Conservation (phyloP, 2,888 invertebrate genomes). For the Mythimna pallens region DNA sequence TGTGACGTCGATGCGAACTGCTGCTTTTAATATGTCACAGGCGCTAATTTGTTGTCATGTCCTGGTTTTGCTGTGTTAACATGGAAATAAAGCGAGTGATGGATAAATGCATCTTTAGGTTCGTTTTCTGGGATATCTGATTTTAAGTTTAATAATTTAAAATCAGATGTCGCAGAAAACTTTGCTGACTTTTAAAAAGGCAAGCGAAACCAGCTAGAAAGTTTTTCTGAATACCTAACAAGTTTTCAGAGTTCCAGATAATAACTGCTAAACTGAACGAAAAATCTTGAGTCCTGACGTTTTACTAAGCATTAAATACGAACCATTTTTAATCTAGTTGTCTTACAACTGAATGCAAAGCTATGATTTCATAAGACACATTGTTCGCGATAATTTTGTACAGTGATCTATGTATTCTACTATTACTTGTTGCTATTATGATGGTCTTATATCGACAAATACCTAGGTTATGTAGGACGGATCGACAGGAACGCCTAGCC, state of each 20-base stretch:
- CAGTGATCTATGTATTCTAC: neutral
- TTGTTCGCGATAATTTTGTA: neutral
- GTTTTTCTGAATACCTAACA: neutral
- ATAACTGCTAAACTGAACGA: neutral
- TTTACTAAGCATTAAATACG: slow-evolving; percentile 4
- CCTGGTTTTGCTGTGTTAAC: slow-evolving; percentile 3
- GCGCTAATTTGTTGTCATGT: slow-evolving; percentile 55
- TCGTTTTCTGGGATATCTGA: neutral
- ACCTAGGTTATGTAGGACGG: neutral
- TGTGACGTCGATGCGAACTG: slow-evolving; percentile 59
- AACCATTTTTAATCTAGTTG: neutral
- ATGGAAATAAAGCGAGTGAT: slow-evolving; percentile 6
- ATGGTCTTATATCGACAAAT: neutral
- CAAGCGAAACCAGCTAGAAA: neutral
- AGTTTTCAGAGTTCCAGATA: slow-evolving; percentile 5
- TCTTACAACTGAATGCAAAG: neutral
- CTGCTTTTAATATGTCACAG: slow-evolving; percentile 68
- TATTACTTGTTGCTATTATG: neutral
- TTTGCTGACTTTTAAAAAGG: neutral
- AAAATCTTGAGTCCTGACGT: neutral
- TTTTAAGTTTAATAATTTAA: neutral
- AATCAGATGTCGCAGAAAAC: neutral
- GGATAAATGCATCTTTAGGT: neutral
- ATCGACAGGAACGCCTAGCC: neutral
- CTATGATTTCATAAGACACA: neutral